Conservation (phyloP, 2,797 vertebrate genomes). For the Poecilia wingei region DNA sequence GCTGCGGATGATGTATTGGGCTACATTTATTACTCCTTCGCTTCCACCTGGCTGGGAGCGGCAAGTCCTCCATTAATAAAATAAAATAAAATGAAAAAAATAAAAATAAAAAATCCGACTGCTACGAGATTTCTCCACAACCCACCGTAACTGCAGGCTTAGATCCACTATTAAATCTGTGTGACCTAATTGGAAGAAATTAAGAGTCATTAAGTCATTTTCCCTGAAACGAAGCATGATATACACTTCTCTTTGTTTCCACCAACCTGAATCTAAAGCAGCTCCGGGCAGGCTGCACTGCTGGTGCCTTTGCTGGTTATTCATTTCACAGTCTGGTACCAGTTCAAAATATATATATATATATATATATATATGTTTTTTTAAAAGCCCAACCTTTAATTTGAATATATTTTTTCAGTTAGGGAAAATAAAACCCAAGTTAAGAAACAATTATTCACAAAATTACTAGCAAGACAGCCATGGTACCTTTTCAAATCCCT, state of each 20-base stretch:
- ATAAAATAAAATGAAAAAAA: slow-evolving; percentile 34
- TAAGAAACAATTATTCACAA: not conserved
- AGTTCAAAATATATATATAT: slow-evolving; percentile 18
- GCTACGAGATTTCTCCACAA: slow-evolving; percentile 61
- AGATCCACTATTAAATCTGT: slow-evolving; percentile 55
- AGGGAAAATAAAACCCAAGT: not conserved
- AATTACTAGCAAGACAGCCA: not conserved
- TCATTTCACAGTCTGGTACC: slow-evolving; percentile 27
- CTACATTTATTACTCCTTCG: slow-evolving; percentile 82
- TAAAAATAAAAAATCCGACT: slow-evolving; percentile 16
- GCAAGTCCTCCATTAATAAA: slow-evolving; percentile 78
- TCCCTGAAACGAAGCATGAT: slow-evolving; percentile 38
- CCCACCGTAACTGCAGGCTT: slow-evolving; percentile 47
- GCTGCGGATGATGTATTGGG: slow-evolving; percentile 80
- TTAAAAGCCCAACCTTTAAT: not conserved
- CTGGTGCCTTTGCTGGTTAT: slow-evolving; percentile 34
- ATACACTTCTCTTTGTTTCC: slow-evolving; percentile 28
- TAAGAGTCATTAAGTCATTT: slow-evolving; percentile 51
- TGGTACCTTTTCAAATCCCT: not conserved
- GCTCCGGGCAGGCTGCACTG: slow-evolving; percentile 15
- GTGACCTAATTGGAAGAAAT: slow-evolving; percentile 69
- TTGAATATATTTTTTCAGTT: not conserved
- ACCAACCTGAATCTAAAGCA: slow-evolving; percentile 16
- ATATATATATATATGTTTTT: no score
- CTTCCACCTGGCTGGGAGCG: slow-evolving; percentile 80